Evolutionary conservation across 2,888 invertebrate genomes (phyloP).

Genomic region (Cabera pusaria): DNA sequence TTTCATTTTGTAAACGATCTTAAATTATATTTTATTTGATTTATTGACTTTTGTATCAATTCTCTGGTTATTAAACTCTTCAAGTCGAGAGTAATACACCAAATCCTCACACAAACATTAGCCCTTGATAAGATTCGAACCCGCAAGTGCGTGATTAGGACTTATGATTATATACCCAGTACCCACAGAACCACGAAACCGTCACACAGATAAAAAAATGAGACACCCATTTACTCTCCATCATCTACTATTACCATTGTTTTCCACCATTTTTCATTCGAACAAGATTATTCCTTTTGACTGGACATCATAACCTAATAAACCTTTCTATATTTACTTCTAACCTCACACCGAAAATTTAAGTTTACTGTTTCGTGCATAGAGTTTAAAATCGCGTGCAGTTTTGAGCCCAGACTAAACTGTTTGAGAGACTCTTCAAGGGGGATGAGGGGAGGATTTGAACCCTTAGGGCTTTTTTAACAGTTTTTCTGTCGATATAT

Average conservation of each 20-base stretch:
- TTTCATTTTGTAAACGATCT: too few species aligned
- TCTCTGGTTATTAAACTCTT: too few species aligned
- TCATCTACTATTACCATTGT: slow-evolving; percentile 10
- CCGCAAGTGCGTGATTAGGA: too few species aligned
- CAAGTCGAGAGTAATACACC: too few species aligned
- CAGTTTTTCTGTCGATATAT: slow-evolving; percentile 71
- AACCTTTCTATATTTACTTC: slow-evolving; percentile 42
- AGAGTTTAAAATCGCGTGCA: slow-evolving; percentile 17
- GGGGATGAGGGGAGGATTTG: slow-evolving; percentile 26
- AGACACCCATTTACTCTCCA: neutral
- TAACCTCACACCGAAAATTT: slow-evolving; percentile 5
- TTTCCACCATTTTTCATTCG: slow-evolving; percentile 42
- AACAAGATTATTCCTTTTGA: slow-evolving; percentile 55
- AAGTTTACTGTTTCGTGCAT: slow-evolving; percentile 2
- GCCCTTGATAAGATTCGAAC: too few species aligned
- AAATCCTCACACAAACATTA: too few species aligned
- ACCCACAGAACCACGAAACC: too few species aligned
- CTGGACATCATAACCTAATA: slow-evolving; percentile 62
- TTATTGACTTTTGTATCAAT: too few species aligned
- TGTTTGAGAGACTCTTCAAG: slow-evolving; percentile 19
- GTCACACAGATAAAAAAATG: too few species aligned
- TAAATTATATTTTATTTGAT: too few species aligned
- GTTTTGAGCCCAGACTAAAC: slow-evolving; percentile 20
- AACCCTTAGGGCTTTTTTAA: slow-evolving; percentile 73
- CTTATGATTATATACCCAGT: too few species aligned